These are phyloP conservation scores for Notothenia coriiceps DNA, from an alignment of 2,113 vertebrate species.

Conservation along the genomic window DNA sequence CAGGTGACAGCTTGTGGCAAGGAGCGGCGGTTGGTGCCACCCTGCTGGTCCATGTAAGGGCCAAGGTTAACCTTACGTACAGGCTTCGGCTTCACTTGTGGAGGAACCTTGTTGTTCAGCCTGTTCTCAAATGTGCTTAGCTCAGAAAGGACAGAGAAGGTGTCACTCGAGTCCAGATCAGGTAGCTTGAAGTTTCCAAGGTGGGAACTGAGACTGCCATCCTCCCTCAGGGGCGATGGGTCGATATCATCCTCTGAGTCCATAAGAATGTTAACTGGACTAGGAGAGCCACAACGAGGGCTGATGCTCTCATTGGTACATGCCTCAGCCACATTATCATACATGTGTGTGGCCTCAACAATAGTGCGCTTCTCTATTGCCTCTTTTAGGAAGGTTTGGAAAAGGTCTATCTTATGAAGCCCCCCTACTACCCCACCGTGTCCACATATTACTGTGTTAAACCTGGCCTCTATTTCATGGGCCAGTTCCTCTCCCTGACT, in stretches of 20 bases:
- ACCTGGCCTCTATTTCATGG: constrained; percentile 92
- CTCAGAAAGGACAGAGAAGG: constrained; percentile 87
- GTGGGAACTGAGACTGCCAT: constrained; percentile 80
- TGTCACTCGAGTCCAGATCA: constrained; percentile 90
- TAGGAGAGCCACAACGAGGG: constrained; percentile 92
- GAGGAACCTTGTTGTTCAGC: constrained; percentile 93
- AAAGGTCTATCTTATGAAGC: constrained; percentile 91
- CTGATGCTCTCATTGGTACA: constrained; percentile 90
- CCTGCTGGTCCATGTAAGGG: constrained; percentile 86
- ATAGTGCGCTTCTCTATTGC: constrained; percentile 92
- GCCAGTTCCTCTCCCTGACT: constrained; percentile 94
- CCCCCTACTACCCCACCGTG: constrained; percentile 86
- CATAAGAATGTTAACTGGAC: constrained; percentile 88
- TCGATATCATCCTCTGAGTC: constrained; percentile 95
- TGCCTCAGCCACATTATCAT: constrained; percentile 93
- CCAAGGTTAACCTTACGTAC: constrained; percentile 88
- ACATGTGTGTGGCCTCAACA: constrained; percentile 94
- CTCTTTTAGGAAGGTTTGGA: constrained; percentile 92
- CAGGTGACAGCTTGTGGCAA: constrained; percentile 88
- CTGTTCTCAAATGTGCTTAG: constrained; percentile 90
- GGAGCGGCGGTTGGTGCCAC: constrained; percentile 85
- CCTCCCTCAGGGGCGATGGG: constrained; percentile 87
- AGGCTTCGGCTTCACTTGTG: constrained; percentile 93
- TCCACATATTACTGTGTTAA: constrained; percentile 87
- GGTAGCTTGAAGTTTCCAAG: constrained; percentile 89